Conservation (phyloP, 2,888 invertebrate genomes). For the Erebia epiphron region DNA sequence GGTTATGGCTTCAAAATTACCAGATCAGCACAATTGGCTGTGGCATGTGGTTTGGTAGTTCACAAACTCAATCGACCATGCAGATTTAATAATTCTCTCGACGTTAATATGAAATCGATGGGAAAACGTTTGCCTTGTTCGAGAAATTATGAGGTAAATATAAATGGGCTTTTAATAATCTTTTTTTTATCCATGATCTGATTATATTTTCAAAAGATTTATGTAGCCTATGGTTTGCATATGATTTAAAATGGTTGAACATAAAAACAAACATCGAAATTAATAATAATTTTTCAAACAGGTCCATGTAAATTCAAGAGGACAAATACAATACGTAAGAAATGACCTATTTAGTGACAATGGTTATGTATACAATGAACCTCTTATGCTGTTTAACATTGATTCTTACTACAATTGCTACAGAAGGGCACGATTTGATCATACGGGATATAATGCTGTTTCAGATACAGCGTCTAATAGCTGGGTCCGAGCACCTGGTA, state of each 20-base stretch:
- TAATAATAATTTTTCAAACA: neutral
- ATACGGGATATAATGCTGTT: conserved; percentile 7
- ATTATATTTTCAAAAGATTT: no score
- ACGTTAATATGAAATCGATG: conserved; percentile 83
- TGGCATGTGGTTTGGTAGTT: conserved; percentile 86
- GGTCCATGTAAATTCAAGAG: conserved; percentile 21
- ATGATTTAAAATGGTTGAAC: no score
- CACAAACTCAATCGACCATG: conserved; percentile 84
- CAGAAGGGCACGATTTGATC: conserved; percentile 4
- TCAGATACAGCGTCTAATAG: conserved; percentile 16
- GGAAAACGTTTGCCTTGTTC: conserved; percentile 81
- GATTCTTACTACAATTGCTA: conserved; percentile 20
- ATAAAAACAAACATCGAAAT: no score
- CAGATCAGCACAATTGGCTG: conserved; percentile 78
- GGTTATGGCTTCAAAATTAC: conserved; percentile 89
- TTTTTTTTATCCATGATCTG: no score
- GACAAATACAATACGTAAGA: conserved; percentile 18
- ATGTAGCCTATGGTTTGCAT: no score
- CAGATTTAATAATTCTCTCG: conserved; percentile 84
- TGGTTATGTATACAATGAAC: conserved; percentile 19
- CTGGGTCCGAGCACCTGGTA: conserved; percentile 12
- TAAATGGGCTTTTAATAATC: no score
- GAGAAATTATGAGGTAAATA: conserved; percentile 73
- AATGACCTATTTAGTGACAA: conserved; percentile 17
- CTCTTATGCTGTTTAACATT: neutral